Evolutionary conservation across 1,140 invertebrate genomes (phyloP).

Genomic region (Meteorus sp.): DNA sequence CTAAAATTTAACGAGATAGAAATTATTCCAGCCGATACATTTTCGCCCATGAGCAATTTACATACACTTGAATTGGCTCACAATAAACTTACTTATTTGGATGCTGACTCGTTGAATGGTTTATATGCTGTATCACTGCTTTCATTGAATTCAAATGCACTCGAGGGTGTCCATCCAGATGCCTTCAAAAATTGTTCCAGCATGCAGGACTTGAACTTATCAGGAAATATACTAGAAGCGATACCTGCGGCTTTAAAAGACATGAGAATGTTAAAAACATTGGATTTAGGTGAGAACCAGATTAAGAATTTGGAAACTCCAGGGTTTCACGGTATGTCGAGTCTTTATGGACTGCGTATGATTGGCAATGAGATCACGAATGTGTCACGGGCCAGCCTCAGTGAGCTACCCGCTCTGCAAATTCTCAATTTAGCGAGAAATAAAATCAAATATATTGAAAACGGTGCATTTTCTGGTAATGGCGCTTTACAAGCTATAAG

Average conservation of each 20-base stretch:
- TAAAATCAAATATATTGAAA: constrained; percentile 74
- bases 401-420: constrained; percentile 71
- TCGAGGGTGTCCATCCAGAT: constrained; percentile 72
- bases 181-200: constrained; percentile 82
- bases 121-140: constrained; percentile 80
- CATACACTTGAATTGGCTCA: constrained; percentile 78
- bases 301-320: constrained; percentile 76
- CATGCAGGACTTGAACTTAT: constrained; percentile 79
- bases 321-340: constrained; percentile 78
- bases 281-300: constrained; percentile 81
- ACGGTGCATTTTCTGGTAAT: constrained; percentile 74
- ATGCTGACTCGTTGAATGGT: constrained; percentile 76
- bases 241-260: constrained; percentile 76
- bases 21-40: constrained; percentile 75
- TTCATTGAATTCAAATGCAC: constrained; percentile 76
- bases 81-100: constrained; percentile 74
- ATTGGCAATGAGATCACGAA: constrained; percentile 82
- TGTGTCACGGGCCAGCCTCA: constrained; percentile 71
- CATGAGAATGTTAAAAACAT: constrained; percentile 73
- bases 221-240: constrained; percentile 74
- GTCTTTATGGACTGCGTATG: constrained; percentile 75
- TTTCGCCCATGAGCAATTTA: constrained; percentile 79
- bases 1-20: constrained; percentile 78
- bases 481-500: constrained; percentile 77
- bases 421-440: constrained; percentile 83